Base-by-base conservation (phyloP, 1,140 invertebrate genomes). In the Platorchestia sp. region DNA sequence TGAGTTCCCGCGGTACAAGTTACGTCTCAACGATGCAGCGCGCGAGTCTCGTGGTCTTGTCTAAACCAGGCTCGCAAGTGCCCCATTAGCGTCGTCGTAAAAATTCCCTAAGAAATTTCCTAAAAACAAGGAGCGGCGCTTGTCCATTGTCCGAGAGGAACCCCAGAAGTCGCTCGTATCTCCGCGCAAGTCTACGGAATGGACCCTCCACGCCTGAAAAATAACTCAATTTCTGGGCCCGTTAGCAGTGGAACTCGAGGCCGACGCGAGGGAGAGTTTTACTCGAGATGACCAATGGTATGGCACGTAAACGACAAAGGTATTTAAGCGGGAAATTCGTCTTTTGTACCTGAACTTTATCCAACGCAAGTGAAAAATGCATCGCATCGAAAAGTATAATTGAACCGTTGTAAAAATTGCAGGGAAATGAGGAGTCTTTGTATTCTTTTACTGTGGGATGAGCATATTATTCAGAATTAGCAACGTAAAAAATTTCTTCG, bases 191-290 rank as follows among this genome's bases (percentile, higher is more conserved):
- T 90, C 87, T 90, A 90, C 87, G 87, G 87, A 90, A 90, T 90
- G 87, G 87, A 90, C 87, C 27, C 41, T 27, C 87, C 41, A 45
- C 19, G 87, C 87, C 87, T 90, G 87, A 90, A 90, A 90, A 90
- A 90, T 90, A 90, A 90, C 87, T 90, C 87, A 90, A 90, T 90
- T 90, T 90, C 87, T 90, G 41, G 87, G 87, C 10, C 14, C 87
- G 87, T 90, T 90, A 90, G 87, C 41, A 90, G 87, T 75, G 1
- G 27, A 75, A 75, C 59, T 75, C 59, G 27, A 36, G 27, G 59
- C 7, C 14, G 59, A 27, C 1, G 14, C 36, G 14, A 75, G 59
- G 1, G 27, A 75, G 36, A 75, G 47, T 51, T 75, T 75, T 75
- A 36, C 59, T 1, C 14, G 36, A 36, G 27, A 27, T 75, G 59